Percentiles rank a stretch among this genome's conserved stretches.
phyloP scores from a whole-genome alignment of 2,797 vertebrate species.

The Myoxocephalus aenaeus region DNA sequence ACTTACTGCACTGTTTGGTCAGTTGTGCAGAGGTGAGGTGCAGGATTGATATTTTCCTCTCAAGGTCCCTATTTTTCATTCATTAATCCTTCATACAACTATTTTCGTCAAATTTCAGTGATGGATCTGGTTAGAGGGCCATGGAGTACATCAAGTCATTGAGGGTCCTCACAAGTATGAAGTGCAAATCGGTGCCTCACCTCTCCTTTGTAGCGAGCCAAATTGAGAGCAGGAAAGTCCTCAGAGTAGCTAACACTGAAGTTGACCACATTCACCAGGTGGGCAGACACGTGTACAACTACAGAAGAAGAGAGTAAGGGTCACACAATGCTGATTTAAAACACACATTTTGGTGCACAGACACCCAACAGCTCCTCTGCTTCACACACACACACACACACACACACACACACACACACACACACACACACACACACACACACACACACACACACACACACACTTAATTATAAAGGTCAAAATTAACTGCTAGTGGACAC shows the following conservation, averaged over 20 bases:
- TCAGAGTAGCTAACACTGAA: constrained; percentile 92
- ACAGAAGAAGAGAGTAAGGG: constrained; percentile 25
- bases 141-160: neutral
- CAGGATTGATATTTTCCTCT: neutral
- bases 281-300: constrained; percentile 93
- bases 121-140: neutral
- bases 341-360: neutral
- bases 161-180: neutral
- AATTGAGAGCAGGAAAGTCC: constrained; percentile 90
- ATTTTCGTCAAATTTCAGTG: neutral
- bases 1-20: neutral
- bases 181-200: constrained; percentile 74
- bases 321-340: constrained; percentile 21
- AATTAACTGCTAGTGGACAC: constrained; percentile 35
- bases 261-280: constrained; percentile 90
- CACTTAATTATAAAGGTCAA: constrained; percentile 31
- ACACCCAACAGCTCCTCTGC: neutral
- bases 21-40: neutral
- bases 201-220: constrained; percentile 92
- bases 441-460: constrained; percentile 30
- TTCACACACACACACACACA: constrained; percentile 25
- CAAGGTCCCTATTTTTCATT: neutral
- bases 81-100: neutral
- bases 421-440: constrained; percentile 28
- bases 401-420: constrained; percentile 40